Conservation (phyloP, 2,113 vertebrate species). For the Raja brachyura region DNA sequence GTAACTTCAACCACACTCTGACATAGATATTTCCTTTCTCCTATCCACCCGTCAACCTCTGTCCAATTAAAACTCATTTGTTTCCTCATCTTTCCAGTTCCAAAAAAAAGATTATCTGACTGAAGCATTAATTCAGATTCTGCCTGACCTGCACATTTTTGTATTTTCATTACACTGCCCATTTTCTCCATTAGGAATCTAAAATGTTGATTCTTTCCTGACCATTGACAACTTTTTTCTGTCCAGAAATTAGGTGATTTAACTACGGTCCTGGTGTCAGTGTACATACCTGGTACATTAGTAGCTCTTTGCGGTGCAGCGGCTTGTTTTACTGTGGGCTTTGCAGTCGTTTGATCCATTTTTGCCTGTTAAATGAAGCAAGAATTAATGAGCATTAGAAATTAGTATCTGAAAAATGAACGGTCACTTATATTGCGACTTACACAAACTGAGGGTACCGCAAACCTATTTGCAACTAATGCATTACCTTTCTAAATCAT, state of each 20-base stretch:
- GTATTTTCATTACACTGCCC: background rate
- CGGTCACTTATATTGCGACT: background rate
- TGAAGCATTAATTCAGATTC: no score
- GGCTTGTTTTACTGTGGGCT: conserved; percentile 6
- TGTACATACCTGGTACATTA: background rate
- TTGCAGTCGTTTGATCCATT: background rate
- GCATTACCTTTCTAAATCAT: no score
- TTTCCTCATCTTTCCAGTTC: no score
- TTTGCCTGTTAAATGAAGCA: conserved; percentile 5
- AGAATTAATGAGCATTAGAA: background rate
- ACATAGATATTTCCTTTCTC: no score
- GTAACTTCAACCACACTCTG: no score
- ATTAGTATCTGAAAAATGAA: background rate
- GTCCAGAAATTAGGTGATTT: background rate
- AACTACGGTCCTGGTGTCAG: background rate
- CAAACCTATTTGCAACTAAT: background rate
- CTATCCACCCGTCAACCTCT: no score
- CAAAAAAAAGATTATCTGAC: no score
- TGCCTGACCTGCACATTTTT: no score
- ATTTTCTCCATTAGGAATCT: background rate
- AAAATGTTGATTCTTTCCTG: background rate
- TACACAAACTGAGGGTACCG: background rate
- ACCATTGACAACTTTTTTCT: no score
- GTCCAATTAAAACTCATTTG: no score
- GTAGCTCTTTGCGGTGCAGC: conserved; percentile 12